phyloP scores from a whole-genome alignment of 1,140 invertebrate genomes.

The Proctacanthus coquilletti region DNA sequence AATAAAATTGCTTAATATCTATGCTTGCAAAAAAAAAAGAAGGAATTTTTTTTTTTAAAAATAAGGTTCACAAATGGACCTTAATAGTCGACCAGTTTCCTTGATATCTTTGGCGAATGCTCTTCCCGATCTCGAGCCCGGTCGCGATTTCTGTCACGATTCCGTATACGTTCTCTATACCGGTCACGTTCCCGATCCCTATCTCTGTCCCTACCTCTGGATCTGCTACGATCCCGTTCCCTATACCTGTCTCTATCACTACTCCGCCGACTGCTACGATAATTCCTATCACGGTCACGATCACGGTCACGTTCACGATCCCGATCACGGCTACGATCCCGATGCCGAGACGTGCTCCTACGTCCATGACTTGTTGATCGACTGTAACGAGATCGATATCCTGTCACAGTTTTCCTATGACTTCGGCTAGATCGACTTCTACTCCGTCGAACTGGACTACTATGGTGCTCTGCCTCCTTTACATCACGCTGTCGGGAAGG shows the following conservation, averaged over 20 bases:
- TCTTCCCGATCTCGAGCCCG: constrained; percentile 5
- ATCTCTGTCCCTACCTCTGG: constrained; percentile 5
- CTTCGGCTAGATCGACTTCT: too few species aligned
- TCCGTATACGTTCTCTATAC: background rate
- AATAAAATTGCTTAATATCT: too few species aligned
- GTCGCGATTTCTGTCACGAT: constrained; percentile 2
- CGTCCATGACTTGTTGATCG: too few species aligned
- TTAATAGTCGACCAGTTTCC: constrained; percentile 28
- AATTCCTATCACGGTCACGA: background rate
- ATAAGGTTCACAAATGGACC: too few species aligned
- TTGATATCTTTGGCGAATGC: constrained; percentile 17
- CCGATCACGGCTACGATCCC: constrained; percentile 10
- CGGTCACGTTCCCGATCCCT: constrained; percentile 2
- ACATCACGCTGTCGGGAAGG: too few species aligned
- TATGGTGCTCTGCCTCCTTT: too few species aligned
- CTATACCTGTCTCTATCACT: background rate
- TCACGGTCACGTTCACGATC: constrained; percentile 7
- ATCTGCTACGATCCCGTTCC: background rate
- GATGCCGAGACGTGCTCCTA: too few species aligned
- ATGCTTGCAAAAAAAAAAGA: too few species aligned
- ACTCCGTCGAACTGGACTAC: too few species aligned
- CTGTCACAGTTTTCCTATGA: too few species aligned
- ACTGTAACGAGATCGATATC: too few species aligned
- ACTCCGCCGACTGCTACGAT: constrained; percentile 8
- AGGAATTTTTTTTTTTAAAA: too few species aligned